Evolutionary conservation across 2,113 vertebrate genomes (phyloP).

Genomic region (Ptilonorhynchus violaceus): DNA sequence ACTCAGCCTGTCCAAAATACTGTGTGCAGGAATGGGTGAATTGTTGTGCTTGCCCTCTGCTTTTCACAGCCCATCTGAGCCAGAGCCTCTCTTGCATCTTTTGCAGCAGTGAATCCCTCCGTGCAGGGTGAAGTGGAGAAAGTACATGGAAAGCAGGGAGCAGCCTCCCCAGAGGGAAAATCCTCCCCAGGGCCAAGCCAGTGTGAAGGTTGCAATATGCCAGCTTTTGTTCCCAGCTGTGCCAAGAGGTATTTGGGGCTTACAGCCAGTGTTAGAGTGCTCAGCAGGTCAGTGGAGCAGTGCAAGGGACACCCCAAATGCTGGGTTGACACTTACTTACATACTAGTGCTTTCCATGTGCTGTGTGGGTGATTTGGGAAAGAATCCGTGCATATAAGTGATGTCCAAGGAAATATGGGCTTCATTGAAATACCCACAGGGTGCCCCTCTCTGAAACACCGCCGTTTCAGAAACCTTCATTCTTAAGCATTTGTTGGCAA

Average conservation of each 20-base stretch:
- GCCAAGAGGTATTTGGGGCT: not conserved
- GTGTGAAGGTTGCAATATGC: not conserved
- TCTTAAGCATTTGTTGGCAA: not conserved
- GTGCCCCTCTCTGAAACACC: not conserved
- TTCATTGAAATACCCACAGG: not conserved
- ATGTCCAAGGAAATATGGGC: not conserved
- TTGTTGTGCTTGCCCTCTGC: not conserved
- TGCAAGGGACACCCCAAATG: not conserved
- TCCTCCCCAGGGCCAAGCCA: not conserved
- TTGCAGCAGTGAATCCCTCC: not conserved
- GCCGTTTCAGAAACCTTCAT: not conserved
- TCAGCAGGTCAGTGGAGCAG: not conserved
- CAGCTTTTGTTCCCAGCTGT: not conserved
- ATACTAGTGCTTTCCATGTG: not conserved
- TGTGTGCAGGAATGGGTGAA: not conserved
- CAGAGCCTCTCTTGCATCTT: accelerated
- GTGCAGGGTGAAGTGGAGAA: not conserved
- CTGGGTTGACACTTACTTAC: not conserved
- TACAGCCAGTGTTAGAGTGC: not conserved
- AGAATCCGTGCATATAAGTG: not conserved
- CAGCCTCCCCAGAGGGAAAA: not conserved
- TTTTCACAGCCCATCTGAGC: not conserved
- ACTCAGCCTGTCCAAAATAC: not conserved
- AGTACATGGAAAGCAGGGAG: accelerated
- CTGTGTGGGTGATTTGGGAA: not conserved